Evolutionary conservation across 2,888 invertebrate genomes (phyloP).

Genomic region (Aphidius colemani): DNA sequence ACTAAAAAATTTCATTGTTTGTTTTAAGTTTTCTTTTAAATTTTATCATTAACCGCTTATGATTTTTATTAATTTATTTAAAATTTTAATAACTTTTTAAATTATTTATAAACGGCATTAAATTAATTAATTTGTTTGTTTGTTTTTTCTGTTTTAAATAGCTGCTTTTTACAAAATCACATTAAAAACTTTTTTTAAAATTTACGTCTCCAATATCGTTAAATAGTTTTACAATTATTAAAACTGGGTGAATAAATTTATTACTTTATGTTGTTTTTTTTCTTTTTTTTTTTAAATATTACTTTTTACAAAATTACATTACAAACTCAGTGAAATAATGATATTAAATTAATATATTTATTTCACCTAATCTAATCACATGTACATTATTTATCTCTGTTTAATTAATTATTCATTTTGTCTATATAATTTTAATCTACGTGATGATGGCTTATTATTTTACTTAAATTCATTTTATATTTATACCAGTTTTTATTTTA

Average conservation of each 20-base stretch:
- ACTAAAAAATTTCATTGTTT: conserved; percentile 44
- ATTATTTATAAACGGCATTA: background rate
- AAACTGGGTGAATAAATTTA: too few relatives aligned
- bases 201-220: too few relatives aligned
- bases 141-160: conserved; percentile 44
- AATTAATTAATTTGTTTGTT: too few relatives aligned
- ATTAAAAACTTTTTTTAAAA: conserved; percentile 51
- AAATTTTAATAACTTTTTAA: too few relatives aligned
- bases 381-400: conserved; percentile 45
- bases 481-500: conserved; percentile 5
- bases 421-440: too few relatives aligned
- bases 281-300: too few relatives aligned
- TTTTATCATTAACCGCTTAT: conserved; percentile 19
- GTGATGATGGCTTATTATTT: conserved; percentile 32
- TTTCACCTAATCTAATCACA: conserved; percentile 48
- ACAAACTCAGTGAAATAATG: too few relatives aligned
- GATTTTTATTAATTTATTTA: conserved; percentile 15
- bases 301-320: too few relatives aligned
- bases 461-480: conserved; percentile 7
- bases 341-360: conserved; percentile 48
- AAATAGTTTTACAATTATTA: too few relatives aligned
- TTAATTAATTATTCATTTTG: conserved; percentile 3
- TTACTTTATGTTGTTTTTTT: too few relatives aligned
- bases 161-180: conserved; percentile 60
- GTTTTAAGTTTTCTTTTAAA: conserved; percentile 6